Conservation (phyloP, 30 jellyfish, hydroid and myxozoan species). For the Turritopsis rubra region DNA sequence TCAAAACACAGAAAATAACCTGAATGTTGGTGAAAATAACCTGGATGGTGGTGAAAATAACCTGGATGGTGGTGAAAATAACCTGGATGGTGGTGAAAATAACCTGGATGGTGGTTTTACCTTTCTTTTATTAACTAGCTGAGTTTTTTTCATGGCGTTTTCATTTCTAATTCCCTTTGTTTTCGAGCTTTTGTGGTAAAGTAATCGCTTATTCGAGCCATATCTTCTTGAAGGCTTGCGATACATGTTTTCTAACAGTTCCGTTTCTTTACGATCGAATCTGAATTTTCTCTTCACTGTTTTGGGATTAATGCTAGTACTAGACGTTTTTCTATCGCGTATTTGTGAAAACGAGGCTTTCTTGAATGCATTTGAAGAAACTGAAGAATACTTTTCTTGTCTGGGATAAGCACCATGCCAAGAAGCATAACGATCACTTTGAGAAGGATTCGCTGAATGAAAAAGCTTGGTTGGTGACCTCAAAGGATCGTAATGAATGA, state of each 20-base stretch:
- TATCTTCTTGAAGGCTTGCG: neutral
- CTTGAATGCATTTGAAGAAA: neutral
- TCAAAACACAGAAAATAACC: neutral
- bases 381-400: neutral
- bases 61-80: too few species aligned
- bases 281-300: neutral
- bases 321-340: neutral
- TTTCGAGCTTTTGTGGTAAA: neutral
- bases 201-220: neutral
- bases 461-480: neutral
- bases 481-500: neutral
- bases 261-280: neutral
- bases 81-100: too few species aligned
- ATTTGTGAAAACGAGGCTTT: slow-evolving; percentile 7
- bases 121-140: neutral
- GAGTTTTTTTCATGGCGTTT: neutral
- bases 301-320: neutral
- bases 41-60: too few species aligned
- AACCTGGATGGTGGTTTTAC: neutral
- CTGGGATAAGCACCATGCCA: neutral
- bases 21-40: too few species aligned
- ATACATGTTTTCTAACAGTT: neutral
- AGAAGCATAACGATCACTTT: neutral
- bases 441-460: neutral
- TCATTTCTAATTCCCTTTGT: neutral